These are phyloP conservation scores for Mystacornis crossleyi DNA, from an alignment of 2,113 vertebrate genomes.

Conservation along the genomic window DNA sequence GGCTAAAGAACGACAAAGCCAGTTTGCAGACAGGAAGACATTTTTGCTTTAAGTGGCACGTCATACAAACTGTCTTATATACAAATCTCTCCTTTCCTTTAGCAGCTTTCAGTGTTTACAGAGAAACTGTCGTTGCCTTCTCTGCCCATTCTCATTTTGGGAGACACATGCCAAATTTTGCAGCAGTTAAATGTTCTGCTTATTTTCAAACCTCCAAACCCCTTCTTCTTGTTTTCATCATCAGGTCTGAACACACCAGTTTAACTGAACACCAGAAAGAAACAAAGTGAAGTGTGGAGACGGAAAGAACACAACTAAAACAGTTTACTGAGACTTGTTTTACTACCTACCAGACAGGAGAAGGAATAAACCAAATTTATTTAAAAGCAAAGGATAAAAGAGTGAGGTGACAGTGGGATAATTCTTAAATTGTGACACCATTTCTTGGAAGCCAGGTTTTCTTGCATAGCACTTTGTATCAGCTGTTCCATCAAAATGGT, in stretches of 20 bases:
- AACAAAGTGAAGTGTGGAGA: not conserved
- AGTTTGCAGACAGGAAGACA: not conserved
- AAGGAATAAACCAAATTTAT: not conserved
- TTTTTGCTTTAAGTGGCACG: not conserved
- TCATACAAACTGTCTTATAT: not conserved
- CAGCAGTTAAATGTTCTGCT: not conserved
- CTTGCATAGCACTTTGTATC: not conserved
- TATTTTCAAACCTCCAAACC: not conserved
- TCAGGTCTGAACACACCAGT: not conserved
- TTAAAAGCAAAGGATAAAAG: not conserved
- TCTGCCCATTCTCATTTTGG: not conserved
- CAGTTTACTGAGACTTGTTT: not conserved
- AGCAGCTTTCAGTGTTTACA: not conserved
- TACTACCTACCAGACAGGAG: not conserved
- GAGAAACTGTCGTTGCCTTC: not conserved
- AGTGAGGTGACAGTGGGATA: not conserved
- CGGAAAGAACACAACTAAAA: not conserved
- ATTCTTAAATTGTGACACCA: not conserved
- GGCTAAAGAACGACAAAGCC: not conserved
- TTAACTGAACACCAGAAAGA: slow-evolving; percentile 1
- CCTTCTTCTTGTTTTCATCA: not conserved
- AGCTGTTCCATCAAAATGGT: not conserved
- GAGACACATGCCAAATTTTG: not conserved
- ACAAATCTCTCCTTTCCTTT: not conserved
- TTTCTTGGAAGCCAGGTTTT: not conserved